Percentiles rank a stretch among this genome's conserved stretches.
Evolutionary conservation across 2,888 invertebrate species (phyloP).

Genomic region (Apotomis betuletana): DNA sequence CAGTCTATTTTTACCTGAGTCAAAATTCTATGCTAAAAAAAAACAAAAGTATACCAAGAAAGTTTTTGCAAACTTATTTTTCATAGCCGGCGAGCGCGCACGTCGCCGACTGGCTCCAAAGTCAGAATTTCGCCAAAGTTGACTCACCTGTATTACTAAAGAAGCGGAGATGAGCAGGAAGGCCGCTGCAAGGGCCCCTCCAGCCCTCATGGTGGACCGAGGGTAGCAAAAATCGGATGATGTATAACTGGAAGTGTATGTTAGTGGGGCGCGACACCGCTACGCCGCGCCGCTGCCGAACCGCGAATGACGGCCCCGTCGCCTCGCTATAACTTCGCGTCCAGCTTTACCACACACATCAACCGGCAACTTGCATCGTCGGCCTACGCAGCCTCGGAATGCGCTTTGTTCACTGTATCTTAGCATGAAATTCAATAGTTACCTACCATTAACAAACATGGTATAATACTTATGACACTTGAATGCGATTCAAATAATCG

Average conservation of each 20-base stretch:
- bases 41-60: slow-evolving; percentile 28
- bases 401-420: slow-evolving; percentile 38
- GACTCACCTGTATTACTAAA: slow-evolving; percentile 30
- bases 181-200: slow-evolving; percentile 35
- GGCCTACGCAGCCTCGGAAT: slow-evolving; percentile 38
- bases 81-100: slow-evolving; percentile 26
- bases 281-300: slow-evolving; percentile 39
- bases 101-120: slow-evolving; percentile 6
- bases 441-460: not conserved
- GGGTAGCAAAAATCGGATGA: slow-evolving; percentile 18
- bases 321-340: slow-evolving; percentile 35
- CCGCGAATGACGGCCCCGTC: slow-evolving; percentile 38
- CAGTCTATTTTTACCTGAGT: not conserved
- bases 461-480: not conserved
- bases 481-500: slow-evolving; percentile 5
- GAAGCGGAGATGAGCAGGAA: slow-evolving; percentile 36
- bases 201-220: slow-evolving; percentile 36
- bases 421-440: slow-evolving; percentile 25
- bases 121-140: slow-evolving; percentile 18
- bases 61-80: slow-evolving; percentile 41
- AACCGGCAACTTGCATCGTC: slow-evolving; percentile 35
- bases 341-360: slow-evolving; percentile 34
- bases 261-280: slow-evolving; percentile 32
- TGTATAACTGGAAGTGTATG: slow-evolving; percentile 6
- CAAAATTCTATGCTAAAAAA: slow-evolving; percentile 8